A percentile compares a stretch with the other conserved stretches of the same genome.
phyloP scores from a whole-genome alignment of 35 echinoderm and acorn worm genomes.

The Lytechinus pictus region DNA sequence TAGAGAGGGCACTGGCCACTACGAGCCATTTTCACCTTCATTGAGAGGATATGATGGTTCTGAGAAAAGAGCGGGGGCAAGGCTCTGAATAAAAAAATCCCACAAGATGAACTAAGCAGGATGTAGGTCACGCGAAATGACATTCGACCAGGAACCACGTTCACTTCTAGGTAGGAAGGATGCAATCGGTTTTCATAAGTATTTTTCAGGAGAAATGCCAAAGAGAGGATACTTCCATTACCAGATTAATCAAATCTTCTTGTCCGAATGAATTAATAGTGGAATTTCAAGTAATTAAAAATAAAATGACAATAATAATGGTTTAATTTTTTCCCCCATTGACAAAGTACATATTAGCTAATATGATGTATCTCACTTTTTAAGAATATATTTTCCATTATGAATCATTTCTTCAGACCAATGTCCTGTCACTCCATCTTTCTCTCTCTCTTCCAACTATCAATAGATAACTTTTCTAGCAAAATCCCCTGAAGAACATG shows the following conservation, averaged over 20 bases:
- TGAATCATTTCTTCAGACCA: no score
- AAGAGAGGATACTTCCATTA: not conserved
- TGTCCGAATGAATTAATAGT: not conserved
- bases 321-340: not conserved
- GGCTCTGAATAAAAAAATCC: not conserved
- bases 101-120: not conserved
- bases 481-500: no score
- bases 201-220: not conserved
- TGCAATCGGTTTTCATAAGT: not conserved
- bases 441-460: no score
- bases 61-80: not conserved
- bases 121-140: conserved; percentile 10
- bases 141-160: not conserved
- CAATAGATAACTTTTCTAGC: no score
- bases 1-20: not conserved
- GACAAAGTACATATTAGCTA: no score
- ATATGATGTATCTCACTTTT: no score
- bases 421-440: no score
- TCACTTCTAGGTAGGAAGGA: not conserved
- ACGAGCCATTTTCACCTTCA: not conserved
- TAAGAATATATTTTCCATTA: no score
- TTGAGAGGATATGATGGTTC: conserved; percentile 11
- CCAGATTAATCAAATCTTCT: not conserved
- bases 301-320: not conserved
- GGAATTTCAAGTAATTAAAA: not conserved